Evolutionary conservation across 1,140 invertebrate genomes (phyloP), one percentile per base, ranked within the genome.

Genomic region (Drosophila mayri): DNA sequence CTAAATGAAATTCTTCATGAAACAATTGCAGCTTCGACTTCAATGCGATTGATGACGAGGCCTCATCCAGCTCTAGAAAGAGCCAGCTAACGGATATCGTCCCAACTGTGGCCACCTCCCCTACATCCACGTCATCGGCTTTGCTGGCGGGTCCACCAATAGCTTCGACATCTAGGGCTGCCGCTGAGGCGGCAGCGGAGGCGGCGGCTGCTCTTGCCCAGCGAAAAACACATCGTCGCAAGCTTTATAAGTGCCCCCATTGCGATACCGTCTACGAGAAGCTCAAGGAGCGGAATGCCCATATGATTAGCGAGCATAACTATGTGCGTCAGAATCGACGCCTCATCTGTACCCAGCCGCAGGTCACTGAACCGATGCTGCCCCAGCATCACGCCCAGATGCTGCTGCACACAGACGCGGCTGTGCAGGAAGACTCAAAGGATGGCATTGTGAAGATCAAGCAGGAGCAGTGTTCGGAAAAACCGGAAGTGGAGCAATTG

Each of bases 301-400:
- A 92, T 37, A 84, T 92, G 90, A 84, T 92, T 25, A 57, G 68
- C 37, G 76, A 79, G 18, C 91, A 92, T 20, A 91, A 91, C 55
- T 92, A 92, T 71, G 87, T 92, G 30, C 91, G 91, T 1, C 87
- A 92, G 54, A 92, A 92, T 65, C 81, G 91, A 6, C 72, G 91
- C 4, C 65, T 92, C n/a, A 87, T 92, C 11, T 91, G 91, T 46
- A 78, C 82, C 0, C 84, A 88, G 65, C 70, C 85, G 5, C 32
- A 66, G 58, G 58, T 67, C 4, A 73, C 44, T 28, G 22, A 58
- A 14, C 10, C 64, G 11, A 67, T 72, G 46, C 30, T 79, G 14
- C 37, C 64, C 4, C 81, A 67, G 25, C 77, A 47, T 44, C 78
- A 55, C 38, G 20, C 20, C 14, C 52, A 59, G 38, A 18, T 81